Evolutionary conservation across 2,888 invertebrate species (phyloP).

Genomic region (Hemaris fuciformis): DNA sequence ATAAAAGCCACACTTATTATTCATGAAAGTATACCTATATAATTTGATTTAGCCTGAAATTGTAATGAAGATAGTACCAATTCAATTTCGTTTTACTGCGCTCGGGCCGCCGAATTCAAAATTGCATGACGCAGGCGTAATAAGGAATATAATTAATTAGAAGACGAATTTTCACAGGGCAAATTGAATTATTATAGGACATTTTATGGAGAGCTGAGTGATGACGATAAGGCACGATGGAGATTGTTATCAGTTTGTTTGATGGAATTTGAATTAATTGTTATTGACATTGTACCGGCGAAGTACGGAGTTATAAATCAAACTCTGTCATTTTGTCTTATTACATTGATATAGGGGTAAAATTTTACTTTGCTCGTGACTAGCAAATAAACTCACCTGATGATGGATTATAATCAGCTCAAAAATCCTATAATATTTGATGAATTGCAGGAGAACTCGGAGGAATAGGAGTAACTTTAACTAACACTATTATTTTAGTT

Average conservation of each 20-base stretch:
- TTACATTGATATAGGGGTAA: not conserved
- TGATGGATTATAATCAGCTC: no score
- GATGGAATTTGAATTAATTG: not conserved
- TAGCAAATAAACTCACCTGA: no score
- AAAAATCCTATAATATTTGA: no score
- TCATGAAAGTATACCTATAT: no score
- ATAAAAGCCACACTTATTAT: no score
- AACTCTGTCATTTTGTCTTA: not conserved
- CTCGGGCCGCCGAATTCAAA: not conserved
- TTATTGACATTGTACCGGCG: not conserved
- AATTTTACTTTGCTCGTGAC: no score
- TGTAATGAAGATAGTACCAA: not conserved
- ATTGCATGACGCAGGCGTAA: not conserved
- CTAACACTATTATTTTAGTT: no score
- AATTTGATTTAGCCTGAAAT: not conserved
- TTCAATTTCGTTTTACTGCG: conserved; percentile 13
- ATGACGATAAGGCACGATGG: not conserved
- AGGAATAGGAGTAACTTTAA: no score
- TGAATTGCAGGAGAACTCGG: no score
- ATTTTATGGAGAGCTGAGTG: not conserved
- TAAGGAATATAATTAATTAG: not conserved
- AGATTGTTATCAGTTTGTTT: not conserved
- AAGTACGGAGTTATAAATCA: not conserved
- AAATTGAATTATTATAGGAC: not conserved
- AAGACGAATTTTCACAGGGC: no score